phyloP scores from a whole-genome alignment of 2,888 invertebrate genomes.

The Leucophenga maculata region DNA sequence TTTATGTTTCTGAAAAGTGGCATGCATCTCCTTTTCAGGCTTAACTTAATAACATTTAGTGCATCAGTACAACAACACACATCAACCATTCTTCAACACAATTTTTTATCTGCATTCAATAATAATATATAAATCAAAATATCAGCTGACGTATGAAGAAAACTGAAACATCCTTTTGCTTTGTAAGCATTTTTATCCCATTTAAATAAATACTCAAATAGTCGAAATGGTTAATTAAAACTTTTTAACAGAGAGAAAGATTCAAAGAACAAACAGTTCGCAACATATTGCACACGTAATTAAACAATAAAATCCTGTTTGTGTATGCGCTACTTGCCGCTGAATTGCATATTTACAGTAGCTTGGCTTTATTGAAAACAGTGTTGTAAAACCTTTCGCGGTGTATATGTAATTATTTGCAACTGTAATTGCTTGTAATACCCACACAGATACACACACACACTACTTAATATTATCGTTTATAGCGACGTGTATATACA shows the following conservation, averaged over 20 bases:
- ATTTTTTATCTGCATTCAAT: not conserved
- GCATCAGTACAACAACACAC: no score
- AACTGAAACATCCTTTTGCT: no score
- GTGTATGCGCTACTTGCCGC: no score
- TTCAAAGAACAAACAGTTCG: conserved; percentile 50
- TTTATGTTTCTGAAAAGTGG: no score
- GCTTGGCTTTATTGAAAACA: not conserved
- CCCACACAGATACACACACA: not conserved
- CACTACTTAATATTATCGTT: conserved; percentile 18
- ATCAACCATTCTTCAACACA: no score
- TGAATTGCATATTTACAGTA: conserved; percentile 14
- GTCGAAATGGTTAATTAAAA: conserved; percentile 65
- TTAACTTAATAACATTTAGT: no score
- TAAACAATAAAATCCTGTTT: conserved; percentile 4
- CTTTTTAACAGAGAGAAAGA: conserved; percentile 54
- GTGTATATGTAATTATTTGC: not conserved
- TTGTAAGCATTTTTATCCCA: no score
- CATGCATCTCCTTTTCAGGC: no score
- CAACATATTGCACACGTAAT: conserved; percentile 7
- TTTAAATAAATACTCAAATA: conserved; percentile 27
- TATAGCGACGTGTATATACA: not conserved
- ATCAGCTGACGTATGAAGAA: not conserved
- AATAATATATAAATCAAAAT: not conserved
- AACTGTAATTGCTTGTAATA: conserved; percentile 19
- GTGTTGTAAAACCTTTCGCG: no score